Conservation (phyloP, 2,797 vertebrate genomes). For the Syngnathus acus region DNA sequence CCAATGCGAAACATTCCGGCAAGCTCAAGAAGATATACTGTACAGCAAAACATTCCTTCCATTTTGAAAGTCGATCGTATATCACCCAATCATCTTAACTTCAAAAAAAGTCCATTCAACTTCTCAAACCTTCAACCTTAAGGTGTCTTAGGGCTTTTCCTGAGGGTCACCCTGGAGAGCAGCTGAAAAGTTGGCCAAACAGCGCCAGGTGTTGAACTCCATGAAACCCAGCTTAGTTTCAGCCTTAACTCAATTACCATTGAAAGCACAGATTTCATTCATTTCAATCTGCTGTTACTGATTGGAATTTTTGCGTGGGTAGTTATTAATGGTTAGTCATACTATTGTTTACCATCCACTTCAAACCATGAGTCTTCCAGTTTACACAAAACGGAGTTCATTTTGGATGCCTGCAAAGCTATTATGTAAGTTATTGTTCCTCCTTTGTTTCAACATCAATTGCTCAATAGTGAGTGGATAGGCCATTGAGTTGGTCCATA, state of each 20-base stretch:
- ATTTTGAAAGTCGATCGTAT: constrained; percentile 33
- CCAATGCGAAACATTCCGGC: constrained; percentile 1
- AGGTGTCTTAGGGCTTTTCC: constrained; percentile 25
- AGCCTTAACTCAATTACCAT: constrained; percentile 28
- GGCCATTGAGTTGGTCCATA: constrained; percentile 64
- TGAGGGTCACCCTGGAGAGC: constrained; percentile 28
- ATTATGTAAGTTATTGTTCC: constrained; percentile 35
- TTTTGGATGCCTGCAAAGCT: constrained; percentile 27
- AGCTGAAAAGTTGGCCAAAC: constrained; percentile 41
- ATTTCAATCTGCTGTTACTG: background rate
- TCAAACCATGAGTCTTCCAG: too few relatives aligned
- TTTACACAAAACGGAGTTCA: background rate
- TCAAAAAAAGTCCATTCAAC: constrained; percentile 36
- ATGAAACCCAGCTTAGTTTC: constrained; percentile 24
- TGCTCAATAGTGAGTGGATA: constrained; percentile 59
- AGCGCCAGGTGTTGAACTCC: constrained; percentile 45
- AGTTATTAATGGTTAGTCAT: too few relatives aligned
- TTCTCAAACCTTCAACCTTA: constrained; percentile 19
- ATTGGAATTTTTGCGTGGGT: background rate
- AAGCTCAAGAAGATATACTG: constrained; percentile 21
- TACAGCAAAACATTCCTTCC: constrained; percentile 21
- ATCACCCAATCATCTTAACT: constrained; percentile 31
- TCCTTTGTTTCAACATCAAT: constrained; percentile 39
- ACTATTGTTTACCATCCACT: background rate
- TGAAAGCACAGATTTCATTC: background rate